phyloP scores from a whole-genome alignment of 2,888 invertebrate genomes.

The Griposia aprilina region DNA sequence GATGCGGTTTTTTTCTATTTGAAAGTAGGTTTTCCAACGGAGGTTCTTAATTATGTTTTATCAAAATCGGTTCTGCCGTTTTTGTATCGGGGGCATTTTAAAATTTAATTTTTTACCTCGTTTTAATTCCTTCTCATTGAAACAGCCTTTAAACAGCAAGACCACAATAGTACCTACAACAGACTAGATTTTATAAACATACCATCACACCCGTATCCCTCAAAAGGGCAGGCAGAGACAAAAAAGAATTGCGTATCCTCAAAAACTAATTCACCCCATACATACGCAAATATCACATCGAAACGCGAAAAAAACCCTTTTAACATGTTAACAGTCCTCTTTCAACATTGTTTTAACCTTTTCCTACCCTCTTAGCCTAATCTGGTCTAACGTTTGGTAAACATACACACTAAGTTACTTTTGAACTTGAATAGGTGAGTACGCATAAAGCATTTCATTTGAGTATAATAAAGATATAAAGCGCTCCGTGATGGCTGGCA shows the following conservation, averaged over 20 bases:
- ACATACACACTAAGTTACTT: slow-evolving; percentile 29
- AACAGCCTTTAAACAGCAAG: neutral
- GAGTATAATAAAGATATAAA: slow-evolving; percentile 1
- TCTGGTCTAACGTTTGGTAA: slow-evolving; percentile 38
- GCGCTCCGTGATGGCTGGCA: neutral
- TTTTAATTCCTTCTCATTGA: neutral
- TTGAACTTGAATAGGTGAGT: slow-evolving; percentile 17
- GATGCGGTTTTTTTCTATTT: too few species aligned
- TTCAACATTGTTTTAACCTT: slow-evolving; percentile 38
- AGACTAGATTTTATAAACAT: neutral
- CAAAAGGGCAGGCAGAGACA: neutral
- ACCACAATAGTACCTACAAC: neutral
- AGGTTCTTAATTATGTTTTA: too few species aligned
- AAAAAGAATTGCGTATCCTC: neutral
- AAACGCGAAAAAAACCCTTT: slow-evolving; percentile 10
- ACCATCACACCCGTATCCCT: too few species aligned
- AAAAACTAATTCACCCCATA: neutral
- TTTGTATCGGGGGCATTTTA: too few species aligned
- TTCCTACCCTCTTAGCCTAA: slow-evolving; percentile 37
- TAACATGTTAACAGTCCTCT: slow-evolving; percentile 30
- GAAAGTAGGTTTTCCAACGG: too few species aligned
- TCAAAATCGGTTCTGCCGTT: too few species aligned
- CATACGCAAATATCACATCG: slow-evolving; percentile 1
- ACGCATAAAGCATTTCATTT: neutral
- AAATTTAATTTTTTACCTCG: too few species aligned